Conservation (phyloP, 2,888 invertebrate species). For the Nebria salina region DNA sequence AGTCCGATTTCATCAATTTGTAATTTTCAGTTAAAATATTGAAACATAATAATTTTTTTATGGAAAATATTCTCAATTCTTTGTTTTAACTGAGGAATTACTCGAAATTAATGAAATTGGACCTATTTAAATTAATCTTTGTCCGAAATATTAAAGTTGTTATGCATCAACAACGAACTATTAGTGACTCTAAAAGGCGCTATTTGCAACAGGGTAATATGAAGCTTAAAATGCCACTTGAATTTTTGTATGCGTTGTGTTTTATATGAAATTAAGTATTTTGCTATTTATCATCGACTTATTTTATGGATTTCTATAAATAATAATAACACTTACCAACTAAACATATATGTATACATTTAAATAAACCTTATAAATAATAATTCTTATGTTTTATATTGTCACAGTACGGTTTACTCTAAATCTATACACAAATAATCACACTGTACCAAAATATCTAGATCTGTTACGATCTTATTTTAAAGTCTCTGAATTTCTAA, state of each 20-base stretch:
- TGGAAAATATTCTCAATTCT: too few relatives aligned
- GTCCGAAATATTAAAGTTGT: too few relatives aligned
- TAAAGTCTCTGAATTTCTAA: slow-evolving; percentile 16
- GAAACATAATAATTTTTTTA: too few relatives aligned
- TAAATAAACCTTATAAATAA: slow-evolving; percentile 45
- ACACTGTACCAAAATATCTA: slow-evolving; percentile 33
- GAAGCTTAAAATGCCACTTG: too few relatives aligned
- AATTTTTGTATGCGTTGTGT: background rate
- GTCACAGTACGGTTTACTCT: slow-evolving; percentile 43
- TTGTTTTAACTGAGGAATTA: too few relatives aligned
- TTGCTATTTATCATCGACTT: background rate
- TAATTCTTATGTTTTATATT: slow-evolving; percentile 26
- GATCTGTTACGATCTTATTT: slow-evolving; percentile 7
- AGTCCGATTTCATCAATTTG: too few relatives aligned
- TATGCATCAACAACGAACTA: too few relatives aligned
- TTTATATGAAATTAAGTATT: background rate
- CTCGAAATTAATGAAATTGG: too few relatives aligned
- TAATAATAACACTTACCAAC: slow-evolving; percentile 44
- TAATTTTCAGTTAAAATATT: too few relatives aligned
- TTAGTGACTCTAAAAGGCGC: too few relatives aligned
- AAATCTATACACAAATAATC: slow-evolving; percentile 37
- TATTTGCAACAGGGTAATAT: too few relatives aligned
- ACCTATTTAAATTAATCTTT: too few relatives aligned
- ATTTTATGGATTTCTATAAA: slow-evolving; percentile 17
- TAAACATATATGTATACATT: slow-evolving; percentile 36